Conservation (phyloP, 2,113 vertebrate genomes). For the Melanocharis versteri region DNA sequence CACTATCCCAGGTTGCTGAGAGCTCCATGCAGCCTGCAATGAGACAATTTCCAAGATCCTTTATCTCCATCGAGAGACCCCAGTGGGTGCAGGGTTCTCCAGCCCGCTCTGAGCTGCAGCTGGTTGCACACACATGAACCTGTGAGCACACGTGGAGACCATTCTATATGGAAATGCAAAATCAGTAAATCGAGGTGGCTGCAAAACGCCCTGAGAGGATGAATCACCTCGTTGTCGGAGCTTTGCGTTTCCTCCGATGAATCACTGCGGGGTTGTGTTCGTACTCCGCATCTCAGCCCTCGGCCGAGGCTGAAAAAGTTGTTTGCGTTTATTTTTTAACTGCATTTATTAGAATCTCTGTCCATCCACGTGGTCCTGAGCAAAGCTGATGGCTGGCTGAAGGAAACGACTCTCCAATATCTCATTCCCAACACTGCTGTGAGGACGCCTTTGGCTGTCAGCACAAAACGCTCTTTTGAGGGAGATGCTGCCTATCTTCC, state of each 20-base stretch:
- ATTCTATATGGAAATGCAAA: not conserved
- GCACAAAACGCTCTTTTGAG: not conserved
- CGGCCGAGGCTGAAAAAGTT: not conserved
- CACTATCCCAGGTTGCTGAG: not conserved
- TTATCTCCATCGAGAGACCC: not conserved
- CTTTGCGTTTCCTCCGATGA: not conserved
- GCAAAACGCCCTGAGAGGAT: not conserved
- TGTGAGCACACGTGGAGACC: not conserved
- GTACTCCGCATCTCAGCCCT: not conserved
- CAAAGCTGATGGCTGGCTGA: not conserved
- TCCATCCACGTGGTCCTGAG: not conserved
- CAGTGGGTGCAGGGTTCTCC: rapidly evolving
- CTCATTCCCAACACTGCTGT: not conserved
- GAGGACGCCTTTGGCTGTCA: not conserved
- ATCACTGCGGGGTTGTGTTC: not conserved
- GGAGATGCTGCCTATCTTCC: not conserved
- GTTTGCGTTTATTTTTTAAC: not conserved
- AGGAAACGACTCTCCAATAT: not conserved
- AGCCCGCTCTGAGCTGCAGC: not conserved
- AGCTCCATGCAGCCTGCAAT: not conserved
- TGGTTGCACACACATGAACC: not conserved
- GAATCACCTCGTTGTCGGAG: not conserved
- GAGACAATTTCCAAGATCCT: not conserved
- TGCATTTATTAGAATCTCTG: not conserved
- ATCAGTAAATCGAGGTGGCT: not conserved